These are phyloP conservation scores for Carettochelys insculpta DNA, from an alignment of 2,113 vertebrate species.

Conservation along the genomic window DNA sequence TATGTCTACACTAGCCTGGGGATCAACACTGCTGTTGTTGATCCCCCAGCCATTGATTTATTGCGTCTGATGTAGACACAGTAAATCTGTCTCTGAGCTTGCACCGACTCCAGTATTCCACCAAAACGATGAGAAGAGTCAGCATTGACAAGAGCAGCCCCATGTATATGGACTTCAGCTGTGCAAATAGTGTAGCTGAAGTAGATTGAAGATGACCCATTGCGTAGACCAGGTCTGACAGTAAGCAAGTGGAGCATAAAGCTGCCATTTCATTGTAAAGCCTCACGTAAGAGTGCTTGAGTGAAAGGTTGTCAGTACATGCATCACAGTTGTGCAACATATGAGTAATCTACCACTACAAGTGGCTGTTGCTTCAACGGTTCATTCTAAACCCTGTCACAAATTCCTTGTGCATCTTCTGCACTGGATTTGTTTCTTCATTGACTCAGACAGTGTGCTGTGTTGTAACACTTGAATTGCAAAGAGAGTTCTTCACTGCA, in stretches of 20 bases:
- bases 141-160: too few species aligned
- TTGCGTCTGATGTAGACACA: too few species aligned
- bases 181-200: too few species aligned
- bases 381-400: neutral
- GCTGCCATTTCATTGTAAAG: neutral
- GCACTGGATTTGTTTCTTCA: neutral
- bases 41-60: too few species aligned
- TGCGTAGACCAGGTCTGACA: neutral
- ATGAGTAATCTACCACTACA: neutral
- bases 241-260: neutral
- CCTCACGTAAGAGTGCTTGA: neutral
- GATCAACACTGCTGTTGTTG: too few species aligned
- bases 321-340: neutral
- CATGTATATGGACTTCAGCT: too few species aligned
- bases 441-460: neutral
- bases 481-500: neutral
- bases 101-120: too few species aligned
- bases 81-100: too few species aligned
- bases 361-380: neutral
- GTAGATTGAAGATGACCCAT: too few species aligned
- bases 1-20: too few species aligned
- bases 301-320: neutral
- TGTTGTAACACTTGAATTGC: neutral
- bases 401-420: neutral
- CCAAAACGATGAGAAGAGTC: too few species aligned